Percentiles rank a stretch among this genome's conserved stretches.
phyloP scores from a whole-genome alignment of 1,140 invertebrate species.

The Macrotrachela quadricornifera region DNA sequence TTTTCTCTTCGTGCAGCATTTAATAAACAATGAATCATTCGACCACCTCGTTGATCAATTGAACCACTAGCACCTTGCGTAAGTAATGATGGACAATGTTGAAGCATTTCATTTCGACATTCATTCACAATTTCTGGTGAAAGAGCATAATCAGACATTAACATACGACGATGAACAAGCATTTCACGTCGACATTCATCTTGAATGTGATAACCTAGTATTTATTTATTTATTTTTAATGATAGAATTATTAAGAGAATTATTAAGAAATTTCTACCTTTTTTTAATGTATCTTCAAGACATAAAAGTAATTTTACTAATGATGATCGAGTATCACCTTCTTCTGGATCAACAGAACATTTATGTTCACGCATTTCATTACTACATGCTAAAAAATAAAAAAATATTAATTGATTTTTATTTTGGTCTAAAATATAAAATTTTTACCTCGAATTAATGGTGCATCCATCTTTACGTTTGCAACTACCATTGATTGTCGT shows the following conservation, averaged over 20 bases:
- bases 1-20: conserved; percentile 41
- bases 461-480: not conserved
- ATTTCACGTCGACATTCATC: conserved; percentile 57
- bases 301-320: not conserved
- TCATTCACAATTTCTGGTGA: conserved; percentile 60
- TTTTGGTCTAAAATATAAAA: too few species aligned
- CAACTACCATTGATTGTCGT: not conserved
- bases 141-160: conserved; percentile 75
- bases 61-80: conserved; percentile 4
- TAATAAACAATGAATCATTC: conserved; percentile 88
- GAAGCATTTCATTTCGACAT: conserved; percentile 53
- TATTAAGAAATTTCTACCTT: not conserved
- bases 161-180: conserved; percentile 60
- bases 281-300: not conserved
- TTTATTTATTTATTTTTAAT: not conserved
- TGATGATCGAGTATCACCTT: not conserved
- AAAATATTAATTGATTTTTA: too few species aligned
- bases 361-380: conserved; percentile 1
- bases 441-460: too few species aligned
- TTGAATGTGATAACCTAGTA: conserved; percentile 39
- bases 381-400: not conserved
- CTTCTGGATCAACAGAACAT: not conserved
- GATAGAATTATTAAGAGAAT: too few species aligned
- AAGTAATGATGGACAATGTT: conserved; percentile 20
- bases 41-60: conserved; percentile 45